Conservation (phyloP, 2,888 invertebrate species). For the Macrophya annulata region DNA sequence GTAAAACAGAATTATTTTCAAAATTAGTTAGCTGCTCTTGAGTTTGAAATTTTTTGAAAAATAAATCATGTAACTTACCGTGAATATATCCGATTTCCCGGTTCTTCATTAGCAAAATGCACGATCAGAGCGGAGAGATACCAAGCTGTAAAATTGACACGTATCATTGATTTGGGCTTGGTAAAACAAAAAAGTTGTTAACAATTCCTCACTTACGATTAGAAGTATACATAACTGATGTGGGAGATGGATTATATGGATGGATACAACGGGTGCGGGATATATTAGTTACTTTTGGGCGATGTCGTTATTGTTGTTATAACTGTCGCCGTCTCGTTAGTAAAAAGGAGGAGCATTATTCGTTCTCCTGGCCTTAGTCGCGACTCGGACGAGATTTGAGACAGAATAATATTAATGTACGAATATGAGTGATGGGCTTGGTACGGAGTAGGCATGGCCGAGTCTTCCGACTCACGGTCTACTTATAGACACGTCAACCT, state of each 20-base stretch:
- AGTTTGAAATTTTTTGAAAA: too few relatives aligned
- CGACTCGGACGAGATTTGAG: slow-evolving; percentile 56
- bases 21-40: background rate
- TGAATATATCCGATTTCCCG: too few relatives aligned
- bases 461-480: slow-evolving; percentile 68
- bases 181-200: background rate
- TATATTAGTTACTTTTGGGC: slow-evolving; percentile 43
- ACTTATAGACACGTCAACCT: slow-evolving; percentile 77
- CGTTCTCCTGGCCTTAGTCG: slow-evolving; percentile 52
- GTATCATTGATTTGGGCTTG: background rate
- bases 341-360: slow-evolving; percentile 66
- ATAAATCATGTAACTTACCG: too few relatives aligned
- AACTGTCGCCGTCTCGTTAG: slow-evolving; percentile 70
- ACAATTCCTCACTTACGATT: slow-evolving; percentile 11
- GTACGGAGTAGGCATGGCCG: slow-evolving; percentile 47
- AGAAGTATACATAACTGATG: background rate
- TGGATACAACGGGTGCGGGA: slow-evolving; percentile 10
- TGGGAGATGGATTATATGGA: slow-evolving; percentile 12
- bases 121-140: background rate
- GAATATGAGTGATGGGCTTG: slow-evolving; percentile 75
- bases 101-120: too few relatives aligned
- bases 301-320: slow-evolving; percentile 53
- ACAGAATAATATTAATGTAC: slow-evolving; percentile 75
- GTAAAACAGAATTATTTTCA: background rate
- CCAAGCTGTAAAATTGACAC: background rate